These are phyloP conservation scores for Diprion similis DNA, from an alignment of 1,140 invertebrate species.

Conservation along the genomic window DNA sequence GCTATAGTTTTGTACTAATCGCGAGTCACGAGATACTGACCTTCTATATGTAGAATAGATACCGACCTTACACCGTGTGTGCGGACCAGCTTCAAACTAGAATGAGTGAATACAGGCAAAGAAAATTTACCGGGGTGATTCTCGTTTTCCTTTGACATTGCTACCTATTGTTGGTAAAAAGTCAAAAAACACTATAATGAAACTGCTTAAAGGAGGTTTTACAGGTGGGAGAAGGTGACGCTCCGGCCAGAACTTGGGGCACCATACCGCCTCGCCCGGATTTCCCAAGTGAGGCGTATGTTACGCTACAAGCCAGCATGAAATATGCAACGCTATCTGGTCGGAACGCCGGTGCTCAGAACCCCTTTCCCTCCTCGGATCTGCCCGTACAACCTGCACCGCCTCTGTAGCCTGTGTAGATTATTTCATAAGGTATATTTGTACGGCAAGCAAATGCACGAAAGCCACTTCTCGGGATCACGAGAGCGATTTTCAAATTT, in stretches of 20 bases:
- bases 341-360: background rate
- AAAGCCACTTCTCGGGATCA: background rate
- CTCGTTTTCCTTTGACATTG: no score
- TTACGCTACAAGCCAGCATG: constrained; percentile 15
- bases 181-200: no score
- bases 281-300: constrained; percentile 13
- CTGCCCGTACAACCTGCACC: background rate
- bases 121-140: no score
- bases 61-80: no score
- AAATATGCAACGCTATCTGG: constrained; percentile 12
- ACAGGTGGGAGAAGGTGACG: background rate
- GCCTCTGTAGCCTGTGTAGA: background rate
- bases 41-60: no score
- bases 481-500: background rate
- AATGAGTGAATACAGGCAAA: no score
- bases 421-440: background rate
- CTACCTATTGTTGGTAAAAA: no score
- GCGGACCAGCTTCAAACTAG: no score
- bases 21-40: no score
- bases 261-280: background rate
- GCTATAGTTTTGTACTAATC: no score
- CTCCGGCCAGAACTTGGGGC: background rate
- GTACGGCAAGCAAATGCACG: background rate
- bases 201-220: no score
- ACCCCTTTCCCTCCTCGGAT: background rate